Evolutionary conservation across 1,140 invertebrate species (phyloP).

Genomic region (Macrocentrus cingulum): DNA sequence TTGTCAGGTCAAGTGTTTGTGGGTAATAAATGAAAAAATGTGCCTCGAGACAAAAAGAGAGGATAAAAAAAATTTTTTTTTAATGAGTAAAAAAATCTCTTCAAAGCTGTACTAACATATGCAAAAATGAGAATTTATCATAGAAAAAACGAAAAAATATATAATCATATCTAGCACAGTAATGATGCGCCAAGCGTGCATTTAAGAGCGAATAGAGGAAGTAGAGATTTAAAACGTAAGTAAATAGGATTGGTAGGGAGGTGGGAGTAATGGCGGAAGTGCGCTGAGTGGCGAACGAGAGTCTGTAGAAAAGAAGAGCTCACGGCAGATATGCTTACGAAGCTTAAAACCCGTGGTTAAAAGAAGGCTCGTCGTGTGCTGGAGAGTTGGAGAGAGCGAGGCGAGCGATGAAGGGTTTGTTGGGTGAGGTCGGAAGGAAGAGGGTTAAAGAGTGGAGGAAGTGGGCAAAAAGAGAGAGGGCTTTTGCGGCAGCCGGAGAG

Average conservation of each 20-base stretch:
- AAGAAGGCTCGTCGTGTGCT: conserved; percentile 3
- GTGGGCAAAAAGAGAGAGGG: conserved; percentile 9
- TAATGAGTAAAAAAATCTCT: no score
- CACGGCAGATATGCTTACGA: conserved; percentile 40
- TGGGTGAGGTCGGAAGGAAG: conserved; percentile 18
- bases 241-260: conserved; percentile 16
- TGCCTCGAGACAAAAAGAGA: no score
- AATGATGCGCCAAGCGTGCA: no score
- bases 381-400: no score
- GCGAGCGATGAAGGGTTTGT: conserved; percentile 7
- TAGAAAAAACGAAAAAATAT: no score
- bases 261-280: conserved; percentile 23
- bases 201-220: no score
- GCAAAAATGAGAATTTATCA: no score
- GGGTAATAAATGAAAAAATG: no score
- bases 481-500: conserved; percentile 14
- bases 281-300: conserved; percentile 35
- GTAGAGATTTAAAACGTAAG: conserved; percentile 6
- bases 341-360: conserved; percentile 35
- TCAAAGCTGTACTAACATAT: no score
- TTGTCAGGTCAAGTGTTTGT: no score
- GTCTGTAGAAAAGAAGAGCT: conserved; percentile 28
- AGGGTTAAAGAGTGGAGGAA: conserved; percentile 22
- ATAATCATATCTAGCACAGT: no score
- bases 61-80: no score